phyloP scores from a whole-genome alignment of 2,888 invertebrate species.

The Drosophila anomalipes region DNA sequence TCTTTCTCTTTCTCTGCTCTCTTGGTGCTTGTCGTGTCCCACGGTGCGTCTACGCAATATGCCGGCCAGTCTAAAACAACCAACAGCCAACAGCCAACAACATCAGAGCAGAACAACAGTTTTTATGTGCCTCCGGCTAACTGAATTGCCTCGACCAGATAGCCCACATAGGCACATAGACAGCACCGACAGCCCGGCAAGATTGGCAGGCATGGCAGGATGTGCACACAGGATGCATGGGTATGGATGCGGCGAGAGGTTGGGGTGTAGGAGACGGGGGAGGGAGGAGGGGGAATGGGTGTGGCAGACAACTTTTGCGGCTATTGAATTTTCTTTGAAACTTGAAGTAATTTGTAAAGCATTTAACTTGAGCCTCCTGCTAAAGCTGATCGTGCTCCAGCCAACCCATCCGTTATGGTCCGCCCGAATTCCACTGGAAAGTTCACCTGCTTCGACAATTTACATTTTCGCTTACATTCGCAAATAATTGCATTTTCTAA shows the following conservation, averaged over 20 bases:
- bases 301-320: conserved; percentile 51
- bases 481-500: background rate
- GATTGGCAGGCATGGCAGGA: conserved; percentile 8
- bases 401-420: background rate
- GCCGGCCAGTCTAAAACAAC: conserved; percentile 37
- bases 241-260: background rate
- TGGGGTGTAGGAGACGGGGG: background rate
- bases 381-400: conserved; percentile 45
- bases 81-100: conserved; percentile 18
- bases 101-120: conserved; percentile 9
- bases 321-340: conserved; percentile 60
- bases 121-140: conserved; percentile 40
- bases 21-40: conserved; percentile 29
- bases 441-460: background rate
- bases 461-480: background rate
- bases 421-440: background rate
- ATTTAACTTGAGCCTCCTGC: conserved; percentile 46
- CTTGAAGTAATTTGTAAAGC: conserved; percentile 57
- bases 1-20: background rate
- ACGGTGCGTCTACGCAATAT: conserved; percentile 62
- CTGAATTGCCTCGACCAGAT: conserved; percentile 36
- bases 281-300: background rate
- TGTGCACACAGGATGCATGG: conserved; percentile 14
- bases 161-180: conserved; percentile 14
- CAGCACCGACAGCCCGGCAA: background rate